Evolutionary conservation across 2,113 vertebrate species (phyloP).

Genomic region (Daboia siamensis): DNA sequence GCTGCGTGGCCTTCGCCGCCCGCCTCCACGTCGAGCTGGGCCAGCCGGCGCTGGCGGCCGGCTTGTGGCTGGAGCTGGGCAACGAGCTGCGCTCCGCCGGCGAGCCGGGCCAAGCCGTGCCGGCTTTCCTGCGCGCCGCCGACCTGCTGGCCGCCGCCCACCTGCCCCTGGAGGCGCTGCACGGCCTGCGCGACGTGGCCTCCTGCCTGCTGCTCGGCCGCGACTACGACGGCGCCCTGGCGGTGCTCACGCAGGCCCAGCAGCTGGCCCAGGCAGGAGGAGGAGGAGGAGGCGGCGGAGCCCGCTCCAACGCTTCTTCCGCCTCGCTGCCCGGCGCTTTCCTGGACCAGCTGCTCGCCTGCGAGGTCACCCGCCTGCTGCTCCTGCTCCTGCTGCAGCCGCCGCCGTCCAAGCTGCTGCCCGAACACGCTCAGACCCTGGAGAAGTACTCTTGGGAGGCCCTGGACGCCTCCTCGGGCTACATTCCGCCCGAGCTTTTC

Average conservation of each 20-base stretch:
- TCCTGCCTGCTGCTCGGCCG: constrained; percentile 75
- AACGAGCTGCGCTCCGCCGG: constrained; percentile 27
- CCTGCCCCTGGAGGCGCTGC: constrained; percentile 74
- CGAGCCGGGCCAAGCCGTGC: constrained; percentile 77
- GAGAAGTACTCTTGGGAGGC: constrained; percentile 95
- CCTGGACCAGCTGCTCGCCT: neutral
- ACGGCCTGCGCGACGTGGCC: constrained; percentile 82
- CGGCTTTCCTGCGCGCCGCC: constrained; percentile 82
- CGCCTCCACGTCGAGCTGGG: constrained; percentile 46
- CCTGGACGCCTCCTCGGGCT: constrained; percentile 66
- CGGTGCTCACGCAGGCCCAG: constrained; percentile 84
- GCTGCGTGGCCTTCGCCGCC: constrained; percentile 84
- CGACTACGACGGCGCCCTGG: constrained; percentile 56
- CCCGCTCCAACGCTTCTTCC: neutral
- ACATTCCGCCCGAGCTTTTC: constrained; percentile 84
- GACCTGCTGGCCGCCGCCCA: constrained; percentile 64
- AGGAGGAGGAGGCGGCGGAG: neutral
- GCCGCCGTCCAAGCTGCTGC: constrained; percentile 86
- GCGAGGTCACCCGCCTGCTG: constrained; percentile 71
- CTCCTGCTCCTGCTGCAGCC: constrained; percentile 88
- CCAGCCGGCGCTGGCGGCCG: neutral
- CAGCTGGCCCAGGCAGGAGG: constrained; percentile 64
- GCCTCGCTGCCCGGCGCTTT: constrained; percentile 5
- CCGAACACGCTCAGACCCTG: constrained; percentile 89
- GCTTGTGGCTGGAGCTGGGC: neutral